phyloP scores from a whole-genome alignment of 2,888 invertebrate species.

The Athalia circularis region DNA sequence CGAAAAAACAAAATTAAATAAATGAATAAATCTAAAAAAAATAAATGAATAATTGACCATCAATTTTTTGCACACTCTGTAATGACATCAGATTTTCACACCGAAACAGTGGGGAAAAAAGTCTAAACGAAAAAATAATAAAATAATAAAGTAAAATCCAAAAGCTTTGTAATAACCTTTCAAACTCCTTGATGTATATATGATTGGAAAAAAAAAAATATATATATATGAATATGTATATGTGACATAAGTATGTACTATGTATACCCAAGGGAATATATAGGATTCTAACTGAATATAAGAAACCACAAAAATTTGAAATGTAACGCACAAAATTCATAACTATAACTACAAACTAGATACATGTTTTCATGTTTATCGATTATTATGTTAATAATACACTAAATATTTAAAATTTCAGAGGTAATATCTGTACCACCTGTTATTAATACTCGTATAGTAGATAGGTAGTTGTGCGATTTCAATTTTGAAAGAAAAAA shows the following conservation, averaged over 20 bases:
- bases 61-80: too few species aligned
- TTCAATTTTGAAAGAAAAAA: too few species aligned
- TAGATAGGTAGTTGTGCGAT: too few species aligned
- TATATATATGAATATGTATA: slow-evolving; percentile 1
- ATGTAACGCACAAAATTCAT: slow-evolving; percentile 39
- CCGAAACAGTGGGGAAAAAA: too few species aligned
- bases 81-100: too few species aligned
- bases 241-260: slow-evolving; percentile 52
- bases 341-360: slow-evolving; percentile 6
- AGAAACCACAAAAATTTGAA: slow-evolving; percentile 14
- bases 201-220: slow-evolving; percentile 55
- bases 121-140: too few species aligned
- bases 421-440: too few species aligned
- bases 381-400: not conserved
- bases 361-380: slow-evolving; percentile 16
- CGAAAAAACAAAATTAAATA: too few species aligned
- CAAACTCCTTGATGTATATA: slow-evolving; percentile 24
- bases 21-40: too few species aligned
- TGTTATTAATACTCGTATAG: too few species aligned
- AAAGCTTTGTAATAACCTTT: slow-evolving; percentile 28
- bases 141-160: not conserved
- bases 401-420: too few species aligned
- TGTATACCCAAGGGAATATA: slow-evolving; percentile 55
- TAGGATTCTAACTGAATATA: slow-evolving; percentile 40
- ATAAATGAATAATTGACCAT: too few species aligned